phyloP scores from a whole-genome alignment of 2,888 invertebrate genomes.

The Drosophila buzzatii region DNA sequence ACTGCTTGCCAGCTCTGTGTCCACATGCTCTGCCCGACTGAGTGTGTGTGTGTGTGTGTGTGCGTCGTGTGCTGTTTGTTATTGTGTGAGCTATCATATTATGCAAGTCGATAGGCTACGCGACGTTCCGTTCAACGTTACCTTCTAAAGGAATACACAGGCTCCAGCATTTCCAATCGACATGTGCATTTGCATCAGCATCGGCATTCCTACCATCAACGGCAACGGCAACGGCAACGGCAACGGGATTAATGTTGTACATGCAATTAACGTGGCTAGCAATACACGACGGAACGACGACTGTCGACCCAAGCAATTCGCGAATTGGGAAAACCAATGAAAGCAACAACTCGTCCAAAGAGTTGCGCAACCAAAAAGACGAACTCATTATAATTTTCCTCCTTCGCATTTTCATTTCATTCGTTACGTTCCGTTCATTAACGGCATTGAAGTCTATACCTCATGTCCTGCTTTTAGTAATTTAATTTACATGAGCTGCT shows the following conservation, averaged over 20 bases:
- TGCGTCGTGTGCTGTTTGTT: conserved; percentile 8
- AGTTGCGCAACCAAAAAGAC: conserved; percentile 25
- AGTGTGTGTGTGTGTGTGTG: not conserved
- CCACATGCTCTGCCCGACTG: conserved; percentile 2
- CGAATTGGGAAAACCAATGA: conserved; percentile 22
- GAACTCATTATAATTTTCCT: conserved; percentile 72
- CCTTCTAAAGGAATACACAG: conserved; percentile 58
- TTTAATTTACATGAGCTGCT: conserved; percentile 69
- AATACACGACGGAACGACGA: conserved; percentile 20
- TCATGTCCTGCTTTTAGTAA: conserved; percentile 41
- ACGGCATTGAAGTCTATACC: conserved; percentile 30
- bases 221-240: too few relatives aligned
- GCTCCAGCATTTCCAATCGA: conserved; percentile 35
- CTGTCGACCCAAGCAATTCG: conserved; percentile 24
- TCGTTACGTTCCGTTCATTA: conserved; percentile 51
- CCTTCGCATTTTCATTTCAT: conserved; percentile 51
- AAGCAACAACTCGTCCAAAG: conserved; percentile 25
- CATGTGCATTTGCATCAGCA: conserved; percentile 13
- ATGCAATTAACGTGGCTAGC: conserved; percentile 65
- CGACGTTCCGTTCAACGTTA: conserved; percentile 8
- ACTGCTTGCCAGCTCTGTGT: conserved; percentile 52
- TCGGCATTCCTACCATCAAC: too few relatives aligned
- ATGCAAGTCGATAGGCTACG: conserved; percentile 44
- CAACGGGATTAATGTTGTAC: conserved; percentile 57
- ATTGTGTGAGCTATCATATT: conserved; percentile 46